phyloP scores from a whole-genome alignment of 2,113 vertebrate genomes.

The Dendropsophus ebraccatus region DNA sequence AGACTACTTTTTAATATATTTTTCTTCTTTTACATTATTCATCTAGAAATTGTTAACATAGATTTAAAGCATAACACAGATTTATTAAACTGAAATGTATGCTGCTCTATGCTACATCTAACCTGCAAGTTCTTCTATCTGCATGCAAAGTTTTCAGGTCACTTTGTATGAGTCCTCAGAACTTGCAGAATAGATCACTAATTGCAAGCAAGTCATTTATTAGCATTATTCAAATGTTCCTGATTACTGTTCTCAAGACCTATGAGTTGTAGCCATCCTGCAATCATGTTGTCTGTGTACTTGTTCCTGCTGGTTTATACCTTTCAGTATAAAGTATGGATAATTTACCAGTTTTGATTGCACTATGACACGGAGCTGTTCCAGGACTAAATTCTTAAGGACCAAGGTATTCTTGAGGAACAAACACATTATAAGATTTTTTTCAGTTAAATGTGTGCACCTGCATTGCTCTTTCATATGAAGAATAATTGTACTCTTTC shows the following conservation, averaged over 20 bases:
- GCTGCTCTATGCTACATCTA: neutral
- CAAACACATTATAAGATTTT: neutral
- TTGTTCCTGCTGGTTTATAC: slow-evolving; percentile 6
- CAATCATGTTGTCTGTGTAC: slow-evolving; percentile 23
- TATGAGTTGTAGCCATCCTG: neutral
- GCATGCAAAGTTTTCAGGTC: slow-evolving; percentile 28
- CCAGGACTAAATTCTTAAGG: neutral
- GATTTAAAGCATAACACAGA: slow-evolving; percentile 2
- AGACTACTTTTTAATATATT: neutral
- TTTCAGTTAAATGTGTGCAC: neutral
- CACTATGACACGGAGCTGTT: neutral
- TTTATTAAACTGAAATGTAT: neutral
- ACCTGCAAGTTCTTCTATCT: neutral
- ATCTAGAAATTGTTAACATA: neutral
- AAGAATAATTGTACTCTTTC: neutral
- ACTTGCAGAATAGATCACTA: slow-evolving; percentile 23
- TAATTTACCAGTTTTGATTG: slow-evolving; percentile 20
- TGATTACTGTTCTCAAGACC: slow-evolving; percentile 10
- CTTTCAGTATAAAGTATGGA: neutral
- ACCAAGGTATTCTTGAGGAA: neutral
- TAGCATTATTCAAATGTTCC: slow-evolving; percentile 35
- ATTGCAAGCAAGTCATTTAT: slow-evolving; percentile 23
- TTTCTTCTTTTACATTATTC: slow-evolving; percentile 18
- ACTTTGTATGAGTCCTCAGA: slow-evolving; percentile 11
- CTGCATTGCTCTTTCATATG: neutral